These are phyloP conservation scores for Protosalanx chinensis DNA, from an alignment of 2,797 vertebrate species.

Conservation along the genomic window DNA sequence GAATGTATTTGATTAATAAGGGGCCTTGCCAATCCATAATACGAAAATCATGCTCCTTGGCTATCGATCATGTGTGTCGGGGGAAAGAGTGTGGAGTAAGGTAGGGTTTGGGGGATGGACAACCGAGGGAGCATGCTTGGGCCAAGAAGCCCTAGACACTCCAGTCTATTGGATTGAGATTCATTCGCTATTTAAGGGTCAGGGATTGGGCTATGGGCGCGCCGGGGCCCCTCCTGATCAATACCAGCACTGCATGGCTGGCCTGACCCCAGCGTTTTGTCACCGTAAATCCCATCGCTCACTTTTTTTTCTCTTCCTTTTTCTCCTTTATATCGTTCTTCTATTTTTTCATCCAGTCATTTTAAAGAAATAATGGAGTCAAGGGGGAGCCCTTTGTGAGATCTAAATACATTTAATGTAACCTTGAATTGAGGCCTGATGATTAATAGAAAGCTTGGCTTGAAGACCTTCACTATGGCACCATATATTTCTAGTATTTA, in stretches of 20 bases:
- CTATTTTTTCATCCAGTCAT: constrained; percentile 49
- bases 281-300: constrained; percentile 76
- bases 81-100: constrained; percentile 33
- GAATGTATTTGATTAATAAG: constrained; percentile 85
- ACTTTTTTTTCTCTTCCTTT: constrained; percentile 21
- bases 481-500: too few relatives aligned
- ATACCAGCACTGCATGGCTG: constrained; percentile 75
- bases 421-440: constrained; percentile 52
- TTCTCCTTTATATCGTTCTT: constrained; percentile 31
- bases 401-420: constrained; percentile 67
- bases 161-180: constrained; percentile 98
- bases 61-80: constrained; percentile 74
- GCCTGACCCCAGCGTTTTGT: constrained; percentile 81
- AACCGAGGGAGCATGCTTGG: constrained; percentile 45
- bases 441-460: constrained; percentile 11
- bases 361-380: constrained; percentile 67
- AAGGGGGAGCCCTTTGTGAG: constrained; percentile 64
- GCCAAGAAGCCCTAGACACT: constrained; percentile 72
- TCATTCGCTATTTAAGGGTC: constrained; percentile 99
- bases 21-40: constrained; percentile 84
- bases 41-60: constrained; percentile 82
- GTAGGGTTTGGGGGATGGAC: constrained; percentile 49
- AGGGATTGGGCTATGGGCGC: constrained; percentile 83
- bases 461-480: neutral
- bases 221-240: constrained; percentile 86